Evolutionary conservation across 2,797 vertebrate genomes (phyloP).

Genomic region (Tachyglossus aculeatus): DNA sequence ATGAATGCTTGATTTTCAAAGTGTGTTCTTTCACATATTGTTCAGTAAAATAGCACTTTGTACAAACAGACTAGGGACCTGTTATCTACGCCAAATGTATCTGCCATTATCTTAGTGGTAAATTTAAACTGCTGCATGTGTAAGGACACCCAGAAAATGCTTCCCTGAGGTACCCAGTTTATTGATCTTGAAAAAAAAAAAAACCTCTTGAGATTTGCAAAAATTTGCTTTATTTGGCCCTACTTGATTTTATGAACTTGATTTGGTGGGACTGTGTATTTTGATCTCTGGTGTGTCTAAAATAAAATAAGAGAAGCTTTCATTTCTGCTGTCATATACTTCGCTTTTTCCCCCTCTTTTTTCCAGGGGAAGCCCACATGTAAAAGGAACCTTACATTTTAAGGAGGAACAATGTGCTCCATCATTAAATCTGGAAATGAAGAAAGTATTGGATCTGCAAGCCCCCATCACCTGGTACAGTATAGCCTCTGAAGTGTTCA

Average conservation of each 20-base stretch:
- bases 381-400: slow-evolving; percentile 89
- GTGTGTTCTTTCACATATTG: too few relatives aligned
- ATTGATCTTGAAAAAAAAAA: too few relatives aligned
- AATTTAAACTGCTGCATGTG: too few relatives aligned
- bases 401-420: slow-evolving; percentile 97
- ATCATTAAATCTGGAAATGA: slow-evolving; percentile 91
- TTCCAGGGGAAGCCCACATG: slow-evolving; percentile 87
- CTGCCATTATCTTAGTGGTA: too few relatives aligned
- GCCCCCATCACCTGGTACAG: slow-evolving; percentile 91
- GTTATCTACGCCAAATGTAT: too few relatives aligned
- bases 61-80: too few relatives aligned
- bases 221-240: too few relatives aligned
- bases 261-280: fast-evolving
- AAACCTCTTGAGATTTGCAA: too few relatives aligned
- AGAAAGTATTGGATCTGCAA: slow-evolving; percentile 93
- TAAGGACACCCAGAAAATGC: too few relatives aligned
- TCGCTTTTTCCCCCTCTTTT: slow-evolving; percentile 1
- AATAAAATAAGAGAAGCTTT: fast-evolving
- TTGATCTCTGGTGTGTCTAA: not conserved
- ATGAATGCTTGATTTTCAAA: too few relatives aligned
- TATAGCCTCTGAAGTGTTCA: slow-evolving; percentile 1
- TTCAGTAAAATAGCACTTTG: too few relatives aligned
- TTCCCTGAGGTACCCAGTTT: too few relatives aligned
- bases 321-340: not conserved
- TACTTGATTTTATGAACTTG: not conserved